Evolutionary conservation across 2,888 invertebrate genomes (phyloP), one percentile per base, ranked within the genome.

Genomic region (Rhamphomyia laevipes): DNA sequence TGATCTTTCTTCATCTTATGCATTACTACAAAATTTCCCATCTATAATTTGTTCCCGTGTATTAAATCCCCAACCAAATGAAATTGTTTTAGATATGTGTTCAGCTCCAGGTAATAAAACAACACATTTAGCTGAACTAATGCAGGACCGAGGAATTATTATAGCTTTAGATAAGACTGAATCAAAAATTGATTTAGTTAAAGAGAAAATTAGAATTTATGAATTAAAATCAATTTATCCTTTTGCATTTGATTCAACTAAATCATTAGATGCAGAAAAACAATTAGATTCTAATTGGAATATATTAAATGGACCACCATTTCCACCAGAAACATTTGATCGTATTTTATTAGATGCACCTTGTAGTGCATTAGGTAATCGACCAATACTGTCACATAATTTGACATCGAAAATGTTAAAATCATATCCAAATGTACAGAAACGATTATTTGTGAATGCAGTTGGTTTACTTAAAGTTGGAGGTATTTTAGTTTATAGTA

Each of bases 81-180:
- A 86, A 58, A 65, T 65, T 17, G 77, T 95, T 30, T 68, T 97
- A 37, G 96, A 97, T 67, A 88, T 91, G 79, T 97, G 96, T 73
- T 90, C 95, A 7, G 86, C 96, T 4, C 97, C 96, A 4, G 96
- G 96, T 46, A 94, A 91, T 72, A 94, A 94, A 74, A 90, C 92
- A 1, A 84, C 87, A 3, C 93, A 94, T 64, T 75, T 95, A 54
- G 89, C 89, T 38, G 82, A 86, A 61, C 73, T 89, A 54, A 85
- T 92, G 72, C 64, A 77, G 47, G 81, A 91, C 67, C 66, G 80
- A 77, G 86, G 85, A 11, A 64, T 63, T 30, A 71, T 91, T 33
- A 74, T 84, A 52, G 90, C 89, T 3, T 62, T 90, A 46, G 91
- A 91, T 61, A 89, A 86, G 72, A 82, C 81, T 31, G 70, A 74